These are phyloP conservation scores for Gnatocerus cornutus DNA, from an alignment of 2,888 invertebrate genomes.

Conservation along the genomic window DNA sequence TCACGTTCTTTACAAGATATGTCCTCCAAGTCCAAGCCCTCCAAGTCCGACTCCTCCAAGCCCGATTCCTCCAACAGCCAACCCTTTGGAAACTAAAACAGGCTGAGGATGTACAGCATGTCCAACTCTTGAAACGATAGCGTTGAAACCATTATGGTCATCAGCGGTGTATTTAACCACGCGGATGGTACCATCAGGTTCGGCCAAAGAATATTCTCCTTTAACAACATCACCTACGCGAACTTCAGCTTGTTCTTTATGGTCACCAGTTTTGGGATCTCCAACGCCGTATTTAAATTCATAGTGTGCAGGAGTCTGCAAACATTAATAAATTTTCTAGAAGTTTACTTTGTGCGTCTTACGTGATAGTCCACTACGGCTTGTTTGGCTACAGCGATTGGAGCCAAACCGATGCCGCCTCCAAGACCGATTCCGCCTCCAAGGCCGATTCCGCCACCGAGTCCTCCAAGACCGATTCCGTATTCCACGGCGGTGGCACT, in stretches of 20 bases:
- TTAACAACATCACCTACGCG: constrained; percentile 55
- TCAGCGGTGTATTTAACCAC: constrained; percentile 64
- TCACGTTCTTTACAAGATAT: background rate
- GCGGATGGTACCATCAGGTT: constrained; percentile 58
- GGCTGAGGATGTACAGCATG: constrained; percentile 71
- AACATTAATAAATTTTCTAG: background rate
- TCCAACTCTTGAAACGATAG: constrained; percentile 79
- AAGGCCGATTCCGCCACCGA: constrained; percentile 16
- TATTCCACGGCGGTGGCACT: constrained; percentile 16
- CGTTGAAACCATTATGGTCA: constrained; percentile 67
- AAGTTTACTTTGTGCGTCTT: background rate
- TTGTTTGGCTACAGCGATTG: constrained; percentile 4
- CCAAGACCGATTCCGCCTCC: constrained; percentile 34
- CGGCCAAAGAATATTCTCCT: constrained; percentile 52
- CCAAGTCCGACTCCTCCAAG: constrained; percentile 29
- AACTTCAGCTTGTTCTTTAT: constrained; percentile 56
- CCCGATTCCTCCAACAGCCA: constrained; percentile 21
- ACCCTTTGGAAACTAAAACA: constrained; percentile 8
- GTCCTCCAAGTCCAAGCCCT: constrained; percentile 22
- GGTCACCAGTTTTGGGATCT: constrained; percentile 57
- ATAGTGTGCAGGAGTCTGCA: constrained; percentile 57
- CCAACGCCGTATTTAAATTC: constrained; percentile 58
- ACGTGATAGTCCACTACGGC: constrained; percentile 45
- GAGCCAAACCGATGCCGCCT: constrained; percentile 18
- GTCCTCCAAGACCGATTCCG: constrained; percentile 18